These are phyloP conservation scores for Tympanuchus pallidicinctus DNA, from an alignment of 2,113 vertebrate species.

Conservation along the genomic window DNA sequence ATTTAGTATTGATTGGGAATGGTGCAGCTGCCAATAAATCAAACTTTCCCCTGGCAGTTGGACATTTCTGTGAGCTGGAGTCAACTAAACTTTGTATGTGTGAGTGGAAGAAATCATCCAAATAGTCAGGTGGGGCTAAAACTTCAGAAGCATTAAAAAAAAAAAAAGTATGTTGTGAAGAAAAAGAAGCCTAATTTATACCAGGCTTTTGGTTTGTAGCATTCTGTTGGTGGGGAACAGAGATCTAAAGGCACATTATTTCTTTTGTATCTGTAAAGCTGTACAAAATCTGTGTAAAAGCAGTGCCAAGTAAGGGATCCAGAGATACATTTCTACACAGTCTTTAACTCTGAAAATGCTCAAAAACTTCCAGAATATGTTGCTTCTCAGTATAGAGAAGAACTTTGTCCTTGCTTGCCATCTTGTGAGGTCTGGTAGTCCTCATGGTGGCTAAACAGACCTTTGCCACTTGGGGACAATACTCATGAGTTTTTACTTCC, in stretches of 20 bases:
- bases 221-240: neutral
- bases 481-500: neutral
- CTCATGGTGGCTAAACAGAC: neutral
- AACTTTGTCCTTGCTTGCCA: neutral
- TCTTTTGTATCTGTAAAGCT: neutral
- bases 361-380: neutral
- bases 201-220: neutral
- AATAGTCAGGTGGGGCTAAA: neutral
- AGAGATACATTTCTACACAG: neutral
- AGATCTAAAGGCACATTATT: neutral
- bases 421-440: neutral
- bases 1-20: neutral
- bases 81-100: neutral
- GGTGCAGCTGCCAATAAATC: neutral
- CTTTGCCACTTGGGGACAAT: neutral
- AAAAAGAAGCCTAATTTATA: neutral
- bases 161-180: neutral
- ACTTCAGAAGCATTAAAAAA: neutral
- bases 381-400: neutral
- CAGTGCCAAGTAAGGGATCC: neutral
- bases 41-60: neutral
- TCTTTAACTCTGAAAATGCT: neutral
- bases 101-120: neutral
- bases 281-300: neutral
- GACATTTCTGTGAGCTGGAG: neutral